A percentile compares a stretch with the other conserved stretches of the same genome.
phyloP scores from a whole-genome alignment of 2,888 invertebrate species.

The Masnerella sp. region DNA sequence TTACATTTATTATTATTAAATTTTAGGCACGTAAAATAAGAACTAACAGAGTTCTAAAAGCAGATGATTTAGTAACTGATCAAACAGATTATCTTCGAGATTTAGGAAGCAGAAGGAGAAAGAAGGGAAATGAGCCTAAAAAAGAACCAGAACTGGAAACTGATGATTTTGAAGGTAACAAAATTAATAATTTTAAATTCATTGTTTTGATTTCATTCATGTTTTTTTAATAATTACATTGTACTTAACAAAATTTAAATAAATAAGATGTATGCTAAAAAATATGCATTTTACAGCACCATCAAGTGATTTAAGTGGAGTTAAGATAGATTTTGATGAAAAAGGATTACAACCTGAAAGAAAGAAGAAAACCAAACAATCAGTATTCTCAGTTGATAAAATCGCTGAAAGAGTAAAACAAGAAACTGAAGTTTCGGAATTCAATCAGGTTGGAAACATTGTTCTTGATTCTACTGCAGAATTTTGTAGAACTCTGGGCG shows the following conservation, averaged over 20 bases:
- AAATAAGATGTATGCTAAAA: too few species aligned
- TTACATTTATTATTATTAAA: too few species aligned
- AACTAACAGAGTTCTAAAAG: conserved; percentile 82
- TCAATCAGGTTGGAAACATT: conserved; percentile 80
- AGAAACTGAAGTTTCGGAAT: conserved; percentile 67
- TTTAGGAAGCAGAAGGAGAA: conserved; percentile 77
- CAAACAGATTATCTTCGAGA: conserved; percentile 74
- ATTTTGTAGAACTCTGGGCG: conserved; percentile 96
- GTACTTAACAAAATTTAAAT: too few species aligned
- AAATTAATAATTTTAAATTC: conserved; percentile 3
- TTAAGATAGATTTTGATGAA: conserved; percentile 84
- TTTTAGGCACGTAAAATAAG: conserved; percentile 80
- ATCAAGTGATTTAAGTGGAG: conserved; percentile 76
- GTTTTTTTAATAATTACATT: too few species aligned
- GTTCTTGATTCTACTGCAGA: conserved; percentile 96
- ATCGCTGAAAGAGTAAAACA: conserved; percentile 81
- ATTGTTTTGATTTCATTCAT: too few species aligned
- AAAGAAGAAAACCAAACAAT: conserved; percentile 84
- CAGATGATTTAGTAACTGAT: conserved; percentile 83
- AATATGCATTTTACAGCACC: conserved; percentile 69
- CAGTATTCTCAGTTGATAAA: conserved; percentile 79
- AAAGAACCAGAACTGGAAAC: conserved; percentile 76
- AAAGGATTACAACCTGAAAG: conserved; percentile 84
- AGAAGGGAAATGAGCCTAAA: conserved; percentile 77
- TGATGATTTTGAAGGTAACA: conserved; percentile 83